Evolutionary conservation across 2,888 invertebrate genomes (phyloP).

Genomic region (Machimus rusticus): DNA sequence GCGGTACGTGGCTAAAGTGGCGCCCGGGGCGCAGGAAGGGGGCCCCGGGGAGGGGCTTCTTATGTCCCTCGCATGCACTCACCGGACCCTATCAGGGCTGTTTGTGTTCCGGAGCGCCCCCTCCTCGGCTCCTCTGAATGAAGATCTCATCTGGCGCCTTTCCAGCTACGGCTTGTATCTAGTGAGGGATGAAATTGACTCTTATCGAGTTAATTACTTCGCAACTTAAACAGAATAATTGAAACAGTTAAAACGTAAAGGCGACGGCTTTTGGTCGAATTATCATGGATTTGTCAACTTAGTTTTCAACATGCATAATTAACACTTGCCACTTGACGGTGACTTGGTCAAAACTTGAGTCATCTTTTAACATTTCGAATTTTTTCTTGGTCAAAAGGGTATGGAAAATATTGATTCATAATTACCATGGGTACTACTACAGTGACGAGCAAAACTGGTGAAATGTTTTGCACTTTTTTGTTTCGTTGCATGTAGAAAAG

Average conservation of each 20-base stretch:
- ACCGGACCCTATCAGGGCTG: slow-evolving; percentile 17
- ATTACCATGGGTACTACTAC: no score
- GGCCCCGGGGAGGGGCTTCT: neutral
- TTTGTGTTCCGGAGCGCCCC: neutral
- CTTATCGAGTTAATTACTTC: slow-evolving; percentile 35
- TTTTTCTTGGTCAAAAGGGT: neutral
- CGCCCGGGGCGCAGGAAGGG: neutral
- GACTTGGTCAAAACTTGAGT: neutral
- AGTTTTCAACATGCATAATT: neutral
- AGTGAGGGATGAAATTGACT: slow-evolving; percentile 30
- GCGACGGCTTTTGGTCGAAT: neutral
- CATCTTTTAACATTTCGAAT: neutral
- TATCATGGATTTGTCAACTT: slow-evolving; percentile 1
- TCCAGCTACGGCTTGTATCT: slow-evolving; percentile 6
- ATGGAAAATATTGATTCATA: neutral
- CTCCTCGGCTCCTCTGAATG: neutral
- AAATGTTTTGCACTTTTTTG: no score
- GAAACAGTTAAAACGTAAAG: slow-evolving; percentile 21
- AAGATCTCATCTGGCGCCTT: slow-evolving; percentile 38
- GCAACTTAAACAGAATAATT: slow-evolving; percentile 32
- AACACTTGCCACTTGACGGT: neutral
- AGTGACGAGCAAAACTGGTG: no score
- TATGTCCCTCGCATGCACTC: slow-evolving; percentile 23
- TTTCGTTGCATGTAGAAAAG: no score
- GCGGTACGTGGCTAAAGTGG: neutral